These are phyloP conservation scores for Harpagoxenus sublaevis DNA, from an alignment of 2,888 invertebrate genomes.

Conservation along the genomic window DNA sequence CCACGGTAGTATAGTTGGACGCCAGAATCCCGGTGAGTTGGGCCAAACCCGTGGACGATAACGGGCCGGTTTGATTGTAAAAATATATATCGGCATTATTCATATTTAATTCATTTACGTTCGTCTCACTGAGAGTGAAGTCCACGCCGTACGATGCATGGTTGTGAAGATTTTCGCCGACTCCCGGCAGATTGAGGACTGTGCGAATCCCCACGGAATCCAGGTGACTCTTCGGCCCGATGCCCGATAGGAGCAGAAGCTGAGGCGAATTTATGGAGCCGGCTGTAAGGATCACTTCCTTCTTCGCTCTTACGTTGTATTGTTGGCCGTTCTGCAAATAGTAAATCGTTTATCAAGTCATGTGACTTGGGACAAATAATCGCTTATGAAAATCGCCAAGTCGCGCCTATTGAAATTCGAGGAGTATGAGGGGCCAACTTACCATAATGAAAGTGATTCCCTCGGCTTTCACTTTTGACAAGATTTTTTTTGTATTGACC, in stretches of 20 bases:
- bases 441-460: slow-evolving; percentile 88
- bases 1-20: slow-evolving; percentile 88
- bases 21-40: slow-evolving; percentile 90
- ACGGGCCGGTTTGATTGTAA: slow-evolving; percentile 88
- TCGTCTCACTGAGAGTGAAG: slow-evolving; percentile 87
- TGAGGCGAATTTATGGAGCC: slow-evolving; percentile 90
- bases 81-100: slow-evolving; percentile 87
- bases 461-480: slow-evolving; percentile 86
- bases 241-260: slow-evolving; percentile 90
- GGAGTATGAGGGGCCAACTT: not conserved
- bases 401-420: not conserved
- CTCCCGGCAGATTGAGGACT: slow-evolving; percentile 89
- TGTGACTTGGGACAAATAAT: not conserved
- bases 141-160: slow-evolving; percentile 89
- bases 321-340: slow-evolving; percentile 69
- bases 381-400: not conserved
- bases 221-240: slow-evolving; percentile 89
- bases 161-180: slow-evolving; percentile 90
- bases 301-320: slow-evolving; percentile 67
- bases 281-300: slow-evolving; percentile 88
- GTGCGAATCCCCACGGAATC: slow-evolving; percentile 88
- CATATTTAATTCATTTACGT: slow-evolving; percentile 86
- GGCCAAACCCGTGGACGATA: slow-evolving; percentile 89
- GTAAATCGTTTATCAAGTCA: not conserved
- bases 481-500: slow-evolving; percentile 85